Evolutionary conservation across 2,888 invertebrate species (phyloP).

Genomic region (Hartigia nigra): DNA sequence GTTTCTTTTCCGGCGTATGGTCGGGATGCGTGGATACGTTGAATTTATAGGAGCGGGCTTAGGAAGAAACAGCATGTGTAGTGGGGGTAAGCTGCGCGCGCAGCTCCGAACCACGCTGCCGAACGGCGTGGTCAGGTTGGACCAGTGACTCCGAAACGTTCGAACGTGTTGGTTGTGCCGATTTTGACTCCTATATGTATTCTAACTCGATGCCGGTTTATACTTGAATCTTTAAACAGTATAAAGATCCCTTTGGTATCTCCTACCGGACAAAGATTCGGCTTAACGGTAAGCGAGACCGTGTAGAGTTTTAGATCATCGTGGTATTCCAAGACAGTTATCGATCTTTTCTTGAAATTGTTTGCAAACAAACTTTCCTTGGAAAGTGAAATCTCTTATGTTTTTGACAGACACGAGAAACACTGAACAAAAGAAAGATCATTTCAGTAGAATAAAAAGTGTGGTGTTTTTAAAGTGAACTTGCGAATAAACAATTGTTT

Average conservation of each 20-base stretch:
- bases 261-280: not conserved
- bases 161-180: constrained; percentile 26
- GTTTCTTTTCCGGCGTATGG: constrained; percentile 39
- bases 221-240: not conserved
- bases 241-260: not conserved
- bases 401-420: not conserved
- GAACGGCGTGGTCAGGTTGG: constrained; percentile 22
- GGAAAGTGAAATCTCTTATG: not conserved
- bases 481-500: not conserved
- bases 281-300: not conserved
- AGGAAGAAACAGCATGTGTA: not conserved
- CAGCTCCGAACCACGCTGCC: constrained; percentile 54
- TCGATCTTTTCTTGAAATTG: not conserved
- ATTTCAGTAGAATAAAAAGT: not conserved
- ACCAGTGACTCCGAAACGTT: constrained; percentile 56
- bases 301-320: not conserved
- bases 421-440: not conserved
- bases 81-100: constrained; percentile 49
- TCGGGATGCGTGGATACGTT: constrained; percentile 4
- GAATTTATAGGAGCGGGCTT: not conserved
- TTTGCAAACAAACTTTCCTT: not conserved
- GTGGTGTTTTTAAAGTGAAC: not conserved
- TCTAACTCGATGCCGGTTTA: not conserved
- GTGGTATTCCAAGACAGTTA: not conserved
- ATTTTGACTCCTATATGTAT: not conserved